phyloP scores from a whole-genome alignment of 2,888 invertebrate species.

The Sinotaia quadrata region DNA sequence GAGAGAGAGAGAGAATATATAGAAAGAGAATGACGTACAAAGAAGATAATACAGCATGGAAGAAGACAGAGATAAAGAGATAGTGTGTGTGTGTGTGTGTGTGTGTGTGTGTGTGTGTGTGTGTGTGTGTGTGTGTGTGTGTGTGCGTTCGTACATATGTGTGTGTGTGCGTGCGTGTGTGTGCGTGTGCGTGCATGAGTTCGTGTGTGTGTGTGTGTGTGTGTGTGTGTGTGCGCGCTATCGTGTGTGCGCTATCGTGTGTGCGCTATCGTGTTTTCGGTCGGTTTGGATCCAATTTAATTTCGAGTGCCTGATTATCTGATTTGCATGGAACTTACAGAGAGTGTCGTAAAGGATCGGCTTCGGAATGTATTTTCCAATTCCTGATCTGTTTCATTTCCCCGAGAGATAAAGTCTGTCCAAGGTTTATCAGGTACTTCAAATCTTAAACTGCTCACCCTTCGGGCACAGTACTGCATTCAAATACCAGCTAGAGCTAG shows the following conservation, averaged over 20 bases:
- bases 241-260: not conserved
- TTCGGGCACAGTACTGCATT: no score
- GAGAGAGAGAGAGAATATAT: not conserved
- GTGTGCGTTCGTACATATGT: conserved; percentile 5
- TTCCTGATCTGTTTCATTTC: no score
- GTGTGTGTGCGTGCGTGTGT: conserved; percentile 15
- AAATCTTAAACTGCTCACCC: no score
- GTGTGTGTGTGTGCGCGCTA: not conserved
- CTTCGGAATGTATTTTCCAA: no score
- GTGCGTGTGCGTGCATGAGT: conserved; percentile 12
- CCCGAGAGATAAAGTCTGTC: no score
- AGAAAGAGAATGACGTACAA: not conserved
- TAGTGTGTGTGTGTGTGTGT: conserved; percentile 8
- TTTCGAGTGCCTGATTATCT: no score
- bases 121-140: conserved; percentile 2
- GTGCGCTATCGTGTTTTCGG: not conserved
- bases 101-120: conserved; percentile 5
- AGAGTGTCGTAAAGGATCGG: no score
- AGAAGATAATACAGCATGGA: not conserved
- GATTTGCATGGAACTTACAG: no score
- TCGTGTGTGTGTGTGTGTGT: not conserved
- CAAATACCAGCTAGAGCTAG: no score
- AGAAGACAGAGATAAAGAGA: not conserved
- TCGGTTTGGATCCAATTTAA: no score
- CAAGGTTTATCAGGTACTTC: no score